Evolutionary conservation across 2,113 vertebrate genomes (phyloP), one percentile per base, ranked within the genome.

Genomic region (Drymodes brunneopygia): DNA sequence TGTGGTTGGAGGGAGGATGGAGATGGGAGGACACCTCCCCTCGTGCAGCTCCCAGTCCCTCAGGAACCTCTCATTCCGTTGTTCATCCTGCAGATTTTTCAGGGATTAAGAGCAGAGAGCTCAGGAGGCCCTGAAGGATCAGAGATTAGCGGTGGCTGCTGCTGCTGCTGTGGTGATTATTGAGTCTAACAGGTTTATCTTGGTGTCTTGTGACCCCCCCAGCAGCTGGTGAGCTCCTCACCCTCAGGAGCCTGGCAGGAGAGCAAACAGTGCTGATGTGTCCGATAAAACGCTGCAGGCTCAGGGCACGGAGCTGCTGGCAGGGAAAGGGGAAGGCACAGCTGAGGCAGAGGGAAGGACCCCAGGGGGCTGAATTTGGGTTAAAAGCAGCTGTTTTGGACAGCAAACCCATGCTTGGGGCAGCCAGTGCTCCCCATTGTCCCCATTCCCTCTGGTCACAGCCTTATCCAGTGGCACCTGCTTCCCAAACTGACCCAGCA

Each of bases 191-290:
- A 22, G 88, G 72, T 80, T 96, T 96, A 95, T 87, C 94, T 81
- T 4, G 0, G 4, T 21, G 89, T 57, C 92, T 87, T 74, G 45
- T 36, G 31, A 57, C 40, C 31, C 74, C n/a, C 65, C 17, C 44
- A 58, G 66, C 94, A 97, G 91, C 94, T 95, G 96, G 15, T 13
- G 88, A 70, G 48, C 66, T 95, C 35, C 95, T 86, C 94, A 75
- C 25, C 36, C 65, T 9, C 0, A 0, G 3, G 38, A 80, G 54
- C 62, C n/a, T 48, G 89, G 42, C 66, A 20, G 82, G 64, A 90
- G 82, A 65, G 72, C 62, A 83, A 80, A 93, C 83, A 86, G 45
- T 1, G 3, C 62, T 67, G 62, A 58, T 44, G 83, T 2, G 31
- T 7, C 25, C 9, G 27, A 86, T 58, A 36, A 77, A 77, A 33